Evolutionary conservation across 2,888 invertebrate species (phyloP), one percentile per base, ranked within the genome.

Genomic region (Cosmopolites sordidus): DNA sequence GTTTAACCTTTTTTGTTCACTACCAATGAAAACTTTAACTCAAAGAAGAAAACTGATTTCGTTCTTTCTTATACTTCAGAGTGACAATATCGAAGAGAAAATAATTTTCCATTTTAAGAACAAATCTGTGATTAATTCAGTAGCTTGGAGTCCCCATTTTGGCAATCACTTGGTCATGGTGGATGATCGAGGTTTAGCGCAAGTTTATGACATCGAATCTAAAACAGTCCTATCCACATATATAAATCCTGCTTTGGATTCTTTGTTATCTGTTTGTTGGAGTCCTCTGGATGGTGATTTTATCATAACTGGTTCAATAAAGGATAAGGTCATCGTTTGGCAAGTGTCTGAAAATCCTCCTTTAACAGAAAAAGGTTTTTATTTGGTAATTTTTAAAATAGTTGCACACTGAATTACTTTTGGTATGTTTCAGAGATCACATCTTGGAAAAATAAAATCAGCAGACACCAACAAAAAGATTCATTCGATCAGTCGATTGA

Each of bases 251-350:
- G 60, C 65, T 43, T 76, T 75, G 45, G 72, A 79, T 27, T 68
- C 83, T 29, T 71, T 86, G 45, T 75, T 79, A 58, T 80, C 81
- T 33, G 66, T 74, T 40, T 70, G 78, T 62, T 91, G 89, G 86
- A 81, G 83, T 70, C 79, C 84, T 2, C 64, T 79, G 29, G 77
- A 84, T 65, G 74, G 80, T 8, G 77, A 81, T 66, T 71, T 76
- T 22, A 76, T 86, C 17, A 76, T 88, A 56, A 80, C 84, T 1
- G 87, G 86, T 1, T 84, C 84, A 2, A 79, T 78, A 22, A 88
- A 89, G 72, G 79, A 76, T 65, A 77, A 80, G 1, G 66, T 90
- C n/a, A 76, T 82, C 1, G 69, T 83, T 40, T 90, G 89, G 89
- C 75, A 78, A 45, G 65, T 79, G 0, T 73, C 74, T 0, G 67